Evolutionary conservation across 2,113 vertebrate genomes (phyloP), one percentile per base, ranked within the genome.

Genomic region (Lampris megalopsis): DNA sequence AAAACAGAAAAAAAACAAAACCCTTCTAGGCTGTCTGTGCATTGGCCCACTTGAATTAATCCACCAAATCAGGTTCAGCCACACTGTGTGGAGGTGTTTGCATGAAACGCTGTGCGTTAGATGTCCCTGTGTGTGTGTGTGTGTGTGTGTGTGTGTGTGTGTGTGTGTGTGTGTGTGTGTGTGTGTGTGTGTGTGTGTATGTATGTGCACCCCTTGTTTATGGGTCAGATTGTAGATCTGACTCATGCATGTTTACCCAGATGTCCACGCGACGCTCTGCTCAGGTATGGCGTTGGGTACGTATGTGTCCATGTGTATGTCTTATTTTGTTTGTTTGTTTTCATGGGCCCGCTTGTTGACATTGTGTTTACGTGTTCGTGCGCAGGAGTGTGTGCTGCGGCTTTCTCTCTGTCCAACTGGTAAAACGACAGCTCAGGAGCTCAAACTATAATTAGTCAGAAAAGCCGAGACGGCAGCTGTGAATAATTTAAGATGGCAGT

Each of bases 401-500:
- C 53, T 54, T 24, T 74, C 63, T 75, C 45, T 58, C 66, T 83
- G 63, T 85, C 64, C 73, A 75, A 85, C 71, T 52, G 48, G 64
- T 66, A 75, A 61, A 67, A 81, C 59, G 36, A 75, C 84, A 82
- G 84, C 85, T 77, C 63, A 62, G 70, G 48, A 83, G 75, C 76
- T 84, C 64, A 82, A 91, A 91, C 82, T 91, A 88, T 89, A 91
- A 92, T 93, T 92, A 91, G 86, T 89, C 72, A 85, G 87, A 89
- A 90, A 91, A 91, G 85, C 88, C 57, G 79, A 82, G 88, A 90
- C 83, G 79, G 86, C 87, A 87, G 89, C 87, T 88, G 87, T 92
- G 87, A 92, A 90, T 92, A 91, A 90, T 92, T 93, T 82, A 90
- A 84, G 74, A 85, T 90, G 85, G 90, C 87, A 90, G 73, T 90